These are phyloP conservation scores for Pollachius pollachius DNA, from an alignment of 2,113 vertebrate genomes.

Conservation along the genomic window DNA sequence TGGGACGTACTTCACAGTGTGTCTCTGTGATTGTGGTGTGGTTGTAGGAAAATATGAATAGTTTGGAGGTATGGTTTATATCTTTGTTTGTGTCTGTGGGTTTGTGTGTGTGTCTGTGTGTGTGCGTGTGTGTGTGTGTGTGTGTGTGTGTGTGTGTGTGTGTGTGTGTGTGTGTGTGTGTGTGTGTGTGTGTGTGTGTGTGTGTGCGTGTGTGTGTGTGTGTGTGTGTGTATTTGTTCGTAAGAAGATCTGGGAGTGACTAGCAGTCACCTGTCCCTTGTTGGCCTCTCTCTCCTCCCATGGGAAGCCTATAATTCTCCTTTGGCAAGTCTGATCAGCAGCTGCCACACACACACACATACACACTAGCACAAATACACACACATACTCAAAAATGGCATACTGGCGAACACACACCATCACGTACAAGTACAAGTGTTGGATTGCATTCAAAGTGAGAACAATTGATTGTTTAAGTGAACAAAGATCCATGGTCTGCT, in stretches of 20 bases:
- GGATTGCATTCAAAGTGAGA: neutral
- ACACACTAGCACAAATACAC: neutral
- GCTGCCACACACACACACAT: slow-evolving; percentile 51
- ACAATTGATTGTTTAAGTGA: neutral
- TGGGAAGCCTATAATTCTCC: slow-evolving; percentile 68
- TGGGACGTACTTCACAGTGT: slow-evolving; percentile 13
- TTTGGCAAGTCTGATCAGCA: slow-evolving; percentile 65
- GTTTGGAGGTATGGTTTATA: too few species aligned
- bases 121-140: slow-evolving; percentile 26
- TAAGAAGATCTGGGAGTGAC: slow-evolving; percentile 67
- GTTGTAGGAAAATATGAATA: too few species aligned
- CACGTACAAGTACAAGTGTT: neutral
- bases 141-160: slow-evolving; percentile 27
- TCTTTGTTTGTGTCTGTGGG: too few species aligned
- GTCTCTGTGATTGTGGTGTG: too few species aligned
- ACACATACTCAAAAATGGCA: neutral
- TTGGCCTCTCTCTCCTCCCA: slow-evolving; percentile 57
- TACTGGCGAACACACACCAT: neutral
- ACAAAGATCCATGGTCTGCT: neutral
- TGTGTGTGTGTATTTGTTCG: slow-evolving; percentile 41
- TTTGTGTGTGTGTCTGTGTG: slow-evolving; percentile 24
- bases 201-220: slow-evolving; percentile 5
- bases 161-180: slow-evolving; percentile 24
- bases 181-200: slow-evolving; percentile 23
- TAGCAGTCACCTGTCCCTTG: slow-evolving; percentile 73